Conservation (phyloP, 30 jellyfish, hydroid and myxozoan genomes). For the Rhopilema esculentum region DNA sequence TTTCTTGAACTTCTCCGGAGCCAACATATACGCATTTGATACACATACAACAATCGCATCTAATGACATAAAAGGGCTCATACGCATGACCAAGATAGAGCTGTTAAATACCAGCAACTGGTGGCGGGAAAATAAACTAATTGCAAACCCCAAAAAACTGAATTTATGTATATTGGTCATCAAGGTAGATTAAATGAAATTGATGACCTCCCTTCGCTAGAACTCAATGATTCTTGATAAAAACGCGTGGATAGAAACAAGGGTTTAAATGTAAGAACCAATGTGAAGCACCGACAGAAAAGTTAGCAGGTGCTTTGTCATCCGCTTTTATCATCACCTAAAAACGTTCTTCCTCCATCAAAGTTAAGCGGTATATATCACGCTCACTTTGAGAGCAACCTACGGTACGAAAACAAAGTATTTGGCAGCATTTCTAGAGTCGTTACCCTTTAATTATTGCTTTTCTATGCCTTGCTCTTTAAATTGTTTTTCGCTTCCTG, state of each 20-base stretch:
- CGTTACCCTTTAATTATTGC: too few species aligned
- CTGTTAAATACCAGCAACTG: neutral
- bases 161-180: neutral
- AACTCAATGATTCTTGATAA: neutral
- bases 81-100: neutral
- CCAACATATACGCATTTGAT: neutral
- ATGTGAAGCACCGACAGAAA: neutral
- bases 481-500: too few species aligned
- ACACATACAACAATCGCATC: neutral
- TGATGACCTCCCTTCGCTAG: neutral
- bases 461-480: too few species aligned
- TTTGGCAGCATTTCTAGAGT: neutral
- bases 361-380: neutral
- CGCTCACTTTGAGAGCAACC: neutral
- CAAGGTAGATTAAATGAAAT: neutral
- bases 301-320: neutral
- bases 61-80: neutral
- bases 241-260: neutral
- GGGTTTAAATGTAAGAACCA: neutral
- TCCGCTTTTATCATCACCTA: neutral
- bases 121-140: conserved; percentile 6
- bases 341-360: neutral
- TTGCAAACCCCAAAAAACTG: neutral
- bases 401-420: neutral
- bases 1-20: neutral